Base-by-base conservation (phyloP, 1,140 invertebrate species). In the Acromyrmex charruanus region DNA sequence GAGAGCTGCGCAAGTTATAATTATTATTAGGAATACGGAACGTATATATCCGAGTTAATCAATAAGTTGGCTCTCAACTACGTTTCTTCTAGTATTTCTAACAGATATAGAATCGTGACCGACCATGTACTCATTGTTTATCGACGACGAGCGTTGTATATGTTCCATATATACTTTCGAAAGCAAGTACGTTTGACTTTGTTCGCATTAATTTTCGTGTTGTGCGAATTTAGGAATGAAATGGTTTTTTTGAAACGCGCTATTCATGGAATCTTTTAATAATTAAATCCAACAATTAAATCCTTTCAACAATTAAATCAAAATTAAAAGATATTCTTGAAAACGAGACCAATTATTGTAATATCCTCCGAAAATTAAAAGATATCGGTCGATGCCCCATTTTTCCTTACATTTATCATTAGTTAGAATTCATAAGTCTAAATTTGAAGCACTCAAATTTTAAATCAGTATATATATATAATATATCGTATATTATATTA, bases 51-150 rank as follows among this genome's bases (percentile, higher is more conserved):
- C 35, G 35, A 44, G n/a, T 61, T 51, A 82, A 80, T 80, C 77
- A 39, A 74, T 82, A 82, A 82, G 58, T 35, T 44, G 31, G 31
- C 35, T 18, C 18, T 18, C 9, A 28, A 5, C 31, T 7, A 25
- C n/a, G 51, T 81, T 55, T 71, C 65, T 58, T 31, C n/a, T 14
- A 72, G 53, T 3, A 28, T 28, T 44, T 82, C 35, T 10, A 59
- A 31, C 66, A 49, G 55, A 82, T 72, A 81, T 81, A 81, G 35
- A 72, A 74, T 59, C 80, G 80, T 49, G 80, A 72, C 68, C 68
- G 53, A 49, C 53, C 39, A 16, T 39, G 65, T 58, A 31, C 21
- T 84, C 80, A 84, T 51, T 59, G 55, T 63, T 72, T 74, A 63
- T 49, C 39, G 53, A 74, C 31, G 31, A 14, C 44, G 16, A 74